Evolutionary conservation across 2,113 vertebrate genomes (phyloP), one percentile per base, ranked within the genome.

Genomic region (Onychostoma macrolepis): DNA sequence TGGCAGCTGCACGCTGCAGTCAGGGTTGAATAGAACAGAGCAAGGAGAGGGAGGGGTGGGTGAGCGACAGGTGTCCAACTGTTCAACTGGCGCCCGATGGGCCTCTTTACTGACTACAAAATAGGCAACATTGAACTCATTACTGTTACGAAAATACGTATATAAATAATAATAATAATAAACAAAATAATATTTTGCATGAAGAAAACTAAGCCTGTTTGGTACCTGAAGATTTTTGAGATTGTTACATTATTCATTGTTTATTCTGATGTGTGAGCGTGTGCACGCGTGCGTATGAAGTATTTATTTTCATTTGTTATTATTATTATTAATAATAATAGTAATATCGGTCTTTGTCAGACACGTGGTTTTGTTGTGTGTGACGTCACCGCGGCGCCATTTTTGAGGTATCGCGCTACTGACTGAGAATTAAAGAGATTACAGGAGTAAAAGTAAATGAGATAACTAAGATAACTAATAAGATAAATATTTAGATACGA

Each of bases 1-100:
- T 95, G 95, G 96, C 96, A 97, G 96, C 96, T 97, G 96, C 96
- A 91, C 91, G 92, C 92, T 95, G 95, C 94, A 91, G 92, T 92
- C 93, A 89, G 90, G 15, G 89, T 89, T 92, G 92, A 93, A 92
- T 92, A 85, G 92, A 95, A 92, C 92, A 94, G 92, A 94, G 92
- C 93, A 90, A 94, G 93, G 95, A 91, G 50, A 33, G 5, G 50
- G 69, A 4, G 61, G 53, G 13, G 38, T 12, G 50, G 80, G 56
- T 3, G 38, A 41, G 53, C 56, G 86, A 65, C 69, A 82, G 86
- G 86, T 87, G 86, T 76, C 53, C 77, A 56, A 50, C 85, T 80
- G 79, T 41, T 80, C 53, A 7, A 48, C n/a, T 83, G 80, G 41
- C 43, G 63, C 80, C 80, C 15, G 80, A 83, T 83, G 80, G 17